Evolutionary conservation across 37 sponge, comb jelly and placozoan species (phyloP), one percentile per base, ranked within the genome.

Genomic region (Ephydatia muelleri): DNA sequence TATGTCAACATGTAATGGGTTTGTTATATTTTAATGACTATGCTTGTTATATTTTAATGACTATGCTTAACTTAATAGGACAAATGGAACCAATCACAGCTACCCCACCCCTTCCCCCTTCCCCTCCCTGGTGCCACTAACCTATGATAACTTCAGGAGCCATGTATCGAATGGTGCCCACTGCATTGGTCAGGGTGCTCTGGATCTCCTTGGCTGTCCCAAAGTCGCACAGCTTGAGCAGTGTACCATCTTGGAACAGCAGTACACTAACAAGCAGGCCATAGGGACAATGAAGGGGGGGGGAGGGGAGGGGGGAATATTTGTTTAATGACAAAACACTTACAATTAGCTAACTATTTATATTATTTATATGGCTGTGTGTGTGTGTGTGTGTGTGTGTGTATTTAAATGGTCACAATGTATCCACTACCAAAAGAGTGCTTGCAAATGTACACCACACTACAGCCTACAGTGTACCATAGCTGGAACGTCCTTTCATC

Each of bases 81-180:
- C n/a, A n/a, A n/a, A n/a, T n/a, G n/a, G n/a, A n/a, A n/a, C n/a
- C n/a, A n/a, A n/a, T 6, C 43, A 43, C 43, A 43, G 43, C 43
- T 9, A 43, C 43, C 6, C 43, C 43, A 43, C 43, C 43, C 43
- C 3, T 43, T 6, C 43, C 43, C 3, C 43, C 6, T n/a, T n/a
- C n/a, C n/a, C n/a, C n/a, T n/a, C n/a, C n/a, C n/a, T n/a, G 2
- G 14, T 32, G 40, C 16, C 27, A 74, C 79, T 49, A 34, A 94
- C 94, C 89, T 82, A 65, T 84, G 29, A 91, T 80, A 72, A 94
- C 88, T 36, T 94, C 94, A 47, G 94, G 94, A 0, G 94, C 94
- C 94, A 94, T 94, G 86, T 91, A 94, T 26, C 88, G 81, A 30
- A 88, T 75, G 36, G 91, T 94, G 32, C 94, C 94, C 66, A 88